Base-by-base conservation (phyloP, 1,140 invertebrate species). In the Agrypnia vestita region DNA sequence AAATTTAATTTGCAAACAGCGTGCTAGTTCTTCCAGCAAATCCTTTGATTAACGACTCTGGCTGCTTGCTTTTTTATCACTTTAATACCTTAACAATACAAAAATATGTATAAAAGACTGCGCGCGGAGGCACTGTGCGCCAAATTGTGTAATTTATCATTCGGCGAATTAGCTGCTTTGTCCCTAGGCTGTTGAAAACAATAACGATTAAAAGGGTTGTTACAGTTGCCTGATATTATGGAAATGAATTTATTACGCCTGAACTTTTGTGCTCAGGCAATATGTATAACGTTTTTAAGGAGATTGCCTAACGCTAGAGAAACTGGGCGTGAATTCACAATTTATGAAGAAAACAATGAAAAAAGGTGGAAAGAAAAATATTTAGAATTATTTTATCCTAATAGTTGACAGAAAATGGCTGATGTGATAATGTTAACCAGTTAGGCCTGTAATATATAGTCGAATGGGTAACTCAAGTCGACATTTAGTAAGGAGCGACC, bases 1-100 rank as follows among this genome's bases (percentile, higher is more conserved):
- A 69, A 62, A 69, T 69, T 69, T 47, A 69, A 69, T 69, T 69
- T 69, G 61, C 64, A 47, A 69, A 69, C 64, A 69, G 15, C 15
- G 64, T 44, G 13, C 35, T 9, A 69, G n/a, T 69, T 69, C 64
- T 69, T 69, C 64, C 15, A 21, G 17, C 64, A 69, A 69, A 69
- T 69, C 64, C 64, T 9, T 19, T 69, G 64, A 69, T 69, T 69
- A 69, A 69, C 64, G 64, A 69, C 64, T 44, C 44, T 21, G 11
- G n/a, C 17, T 47, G 64, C 64, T 69, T 49, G 64, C 64, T 35
- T 69, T 69, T 67, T 69, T 69, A 47, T 44, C 64, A 43, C 64
- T 49, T 46, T 69, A 13, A 69, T 69, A 17, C 13, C 64, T 46
- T 17, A 69, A 69, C 64, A 49, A 69, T 69, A 69, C 44, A 46